phyloP scores from a whole-genome alignment of 2,113 vertebrate genomes.

The Ardeotis arabs region DNA sequence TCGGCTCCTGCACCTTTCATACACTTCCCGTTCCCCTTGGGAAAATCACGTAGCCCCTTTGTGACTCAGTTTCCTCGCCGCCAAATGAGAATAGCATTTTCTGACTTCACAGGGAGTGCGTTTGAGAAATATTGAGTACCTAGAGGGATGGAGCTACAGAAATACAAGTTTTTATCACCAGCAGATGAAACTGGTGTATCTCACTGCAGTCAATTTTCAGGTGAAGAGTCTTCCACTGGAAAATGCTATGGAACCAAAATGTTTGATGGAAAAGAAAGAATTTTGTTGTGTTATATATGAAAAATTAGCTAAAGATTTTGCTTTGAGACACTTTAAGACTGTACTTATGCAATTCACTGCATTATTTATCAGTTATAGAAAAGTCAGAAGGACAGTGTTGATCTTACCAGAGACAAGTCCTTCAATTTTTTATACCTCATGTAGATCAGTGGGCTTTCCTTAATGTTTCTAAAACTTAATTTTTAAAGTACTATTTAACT shows the following conservation, averaged over 20 bases:
- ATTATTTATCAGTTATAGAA: background rate
- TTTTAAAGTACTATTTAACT: background rate
- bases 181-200: background rate
- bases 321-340: background rate
- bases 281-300: background rate
- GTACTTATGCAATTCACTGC: background rate
- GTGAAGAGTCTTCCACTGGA: background rate
- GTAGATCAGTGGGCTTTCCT: background rate
- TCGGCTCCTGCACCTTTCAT: background rate
- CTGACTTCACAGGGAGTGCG: background rate
- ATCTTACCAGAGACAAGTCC: background rate
- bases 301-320: background rate
- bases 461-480: background rate
- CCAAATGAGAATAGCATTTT: background rate
- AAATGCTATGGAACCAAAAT: background rate
- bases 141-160: background rate
- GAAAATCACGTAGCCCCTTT: slow-evolving; percentile 35
- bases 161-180: background rate
- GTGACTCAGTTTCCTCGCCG: slow-evolving; percentile 42
- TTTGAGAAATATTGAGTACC: background rate
- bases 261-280: background rate
- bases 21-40: slow-evolving; percentile 34
- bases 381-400: background rate
- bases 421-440: background rate
- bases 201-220: background rate